A percentile compares a stretch with the other conserved stretches of the same genome.
Evolutionary conservation across 2,113 vertebrate genomes (phyloP).

Genomic region (Trinectes maculatus): DNA sequence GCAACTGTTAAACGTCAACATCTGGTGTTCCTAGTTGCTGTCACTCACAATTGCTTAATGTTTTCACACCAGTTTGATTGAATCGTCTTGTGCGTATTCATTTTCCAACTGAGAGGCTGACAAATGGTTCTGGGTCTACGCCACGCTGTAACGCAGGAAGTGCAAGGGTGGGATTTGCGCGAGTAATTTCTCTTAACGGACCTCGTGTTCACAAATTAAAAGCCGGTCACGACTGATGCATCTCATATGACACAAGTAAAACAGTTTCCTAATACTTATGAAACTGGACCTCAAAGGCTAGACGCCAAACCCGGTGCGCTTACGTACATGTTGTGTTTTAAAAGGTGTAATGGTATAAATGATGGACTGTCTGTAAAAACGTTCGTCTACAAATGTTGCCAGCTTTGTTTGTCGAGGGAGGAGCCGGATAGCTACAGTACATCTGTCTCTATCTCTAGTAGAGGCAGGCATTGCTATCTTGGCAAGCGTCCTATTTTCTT

Average conservation of each 20-base stretch:
- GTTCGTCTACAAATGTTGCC: too few species aligned
- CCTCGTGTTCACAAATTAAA: too few species aligned
- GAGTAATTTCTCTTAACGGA: not conserved
- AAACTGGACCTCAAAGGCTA: too few species aligned
- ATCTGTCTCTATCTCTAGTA: conserved; percentile 13
- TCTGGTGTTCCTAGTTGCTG: conserved; percentile 47
- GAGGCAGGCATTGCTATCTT: conserved; percentile 16
- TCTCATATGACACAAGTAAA: too few species aligned
- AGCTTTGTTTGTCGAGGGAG: too few species aligned
- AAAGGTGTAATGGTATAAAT: too few species aligned
- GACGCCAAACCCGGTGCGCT: too few species aligned
- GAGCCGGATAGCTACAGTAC: too few species aligned
- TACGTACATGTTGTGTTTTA: too few species aligned
- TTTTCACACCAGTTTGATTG: conserved; percentile 31
- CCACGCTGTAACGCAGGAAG: not conserved
- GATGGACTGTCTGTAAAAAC: too few species aligned
- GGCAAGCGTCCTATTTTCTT: conserved; percentile 8
- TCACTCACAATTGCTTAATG: conserved; percentile 53
- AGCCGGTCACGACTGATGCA: too few species aligned
- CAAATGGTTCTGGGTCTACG: conserved; percentile 6
- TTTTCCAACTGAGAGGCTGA: not conserved
- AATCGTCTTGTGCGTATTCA: not conserved
- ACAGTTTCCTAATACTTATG: too few species aligned
- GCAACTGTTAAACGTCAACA: conserved; percentile 44
- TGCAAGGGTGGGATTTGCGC: not conserved